Percentiles rank a stretch among this genome's conserved stretches.
Conservation (phyloP, 2,888 invertebrate genomes). For the Napeogenes inachia region DNA sequence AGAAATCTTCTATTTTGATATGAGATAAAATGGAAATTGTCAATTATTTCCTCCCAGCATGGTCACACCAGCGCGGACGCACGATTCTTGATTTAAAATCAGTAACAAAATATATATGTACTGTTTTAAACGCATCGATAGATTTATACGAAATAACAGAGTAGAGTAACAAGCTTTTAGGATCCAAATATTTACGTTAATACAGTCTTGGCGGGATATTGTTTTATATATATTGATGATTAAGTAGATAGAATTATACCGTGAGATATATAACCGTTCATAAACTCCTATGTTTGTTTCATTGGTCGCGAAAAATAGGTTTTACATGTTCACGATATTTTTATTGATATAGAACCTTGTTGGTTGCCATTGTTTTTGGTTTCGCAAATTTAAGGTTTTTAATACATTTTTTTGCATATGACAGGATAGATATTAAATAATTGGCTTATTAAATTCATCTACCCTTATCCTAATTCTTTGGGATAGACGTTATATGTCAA, state of each 20-base stretch:
- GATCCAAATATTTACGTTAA: conserved; percentile 58
- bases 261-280: conserved; percentile 29
- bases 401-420: too few species aligned
- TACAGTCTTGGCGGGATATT: conserved; percentile 34
- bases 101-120: conserved; percentile 68
- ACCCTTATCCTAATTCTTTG: too few species aligned
- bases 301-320: conserved; percentile 27
- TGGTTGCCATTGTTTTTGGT: too few species aligned
- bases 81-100: conserved; percentile 64
- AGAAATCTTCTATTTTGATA: too few species aligned
- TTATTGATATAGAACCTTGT: conserved; percentile 15
- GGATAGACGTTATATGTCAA: too few species aligned
- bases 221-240: conserved; percentile 34
- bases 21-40: too few species aligned
- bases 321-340: conserved; percentile 15
- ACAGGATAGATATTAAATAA: too few species aligned
- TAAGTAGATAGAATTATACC: neutral
- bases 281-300: conserved; percentile 38
- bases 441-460: too few species aligned
- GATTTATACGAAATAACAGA: conserved; percentile 63
- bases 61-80: conserved; percentile 46
- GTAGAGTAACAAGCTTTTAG: conserved; percentile 50
- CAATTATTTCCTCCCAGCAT: conserved; percentile 19
- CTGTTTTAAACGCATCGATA: conserved; percentile 63
- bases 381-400: neutral